phyloP scores from a whole-genome alignment of 2,888 invertebrate genomes.

The Drosophila prolongata region DNA sequence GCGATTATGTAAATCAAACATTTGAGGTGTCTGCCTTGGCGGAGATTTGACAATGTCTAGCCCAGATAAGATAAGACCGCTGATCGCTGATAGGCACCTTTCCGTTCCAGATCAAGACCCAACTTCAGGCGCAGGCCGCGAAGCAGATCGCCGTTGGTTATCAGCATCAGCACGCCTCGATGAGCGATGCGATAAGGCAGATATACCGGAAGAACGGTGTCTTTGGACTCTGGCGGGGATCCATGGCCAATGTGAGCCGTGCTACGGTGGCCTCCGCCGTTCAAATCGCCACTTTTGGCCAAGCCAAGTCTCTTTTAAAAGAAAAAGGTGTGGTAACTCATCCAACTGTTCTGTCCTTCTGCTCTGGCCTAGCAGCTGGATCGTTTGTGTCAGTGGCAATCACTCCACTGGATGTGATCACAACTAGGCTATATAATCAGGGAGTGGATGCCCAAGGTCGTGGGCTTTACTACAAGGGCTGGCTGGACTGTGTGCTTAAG shows the following conservation, averaged over 20 bases:
- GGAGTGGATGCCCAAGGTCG: slow-evolving; percentile 88
- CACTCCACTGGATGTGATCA: slow-evolving; percentile 95
- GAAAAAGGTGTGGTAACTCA: slow-evolving; percentile 76
- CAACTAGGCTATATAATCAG: slow-evolving; percentile 95
- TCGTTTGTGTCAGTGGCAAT: slow-evolving; percentile 91
- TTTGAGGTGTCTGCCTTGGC: slow-evolving; percentile 3
- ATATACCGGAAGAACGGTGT: slow-evolving; percentile 87
- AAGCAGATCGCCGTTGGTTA: slow-evolving; percentile 94
- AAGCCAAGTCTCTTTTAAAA: slow-evolving; percentile 87
- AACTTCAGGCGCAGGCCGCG: slow-evolving; percentile 85
- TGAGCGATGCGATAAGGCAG: slow-evolving; percentile 87
- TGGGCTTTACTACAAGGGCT: slow-evolving; percentile 89
- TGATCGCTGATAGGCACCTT: slow-evolving; percentile 17
- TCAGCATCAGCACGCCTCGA: slow-evolving; percentile 91
- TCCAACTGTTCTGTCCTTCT: slow-evolving; percentile 89
- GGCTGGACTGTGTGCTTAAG: slow-evolving; percentile 91
- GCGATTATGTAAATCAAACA: slow-evolving; percentile 58
- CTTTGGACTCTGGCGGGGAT: slow-evolving; percentile 92
- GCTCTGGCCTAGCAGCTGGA: slow-evolving; percentile 91
- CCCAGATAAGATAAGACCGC: slow-evolving; percentile 27
- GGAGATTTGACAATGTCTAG: slow-evolving; percentile 14
- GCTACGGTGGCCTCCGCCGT: slow-evolving; percentile 92
- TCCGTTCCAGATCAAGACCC: slow-evolving; percentile 82
- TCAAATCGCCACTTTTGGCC: slow-evolving; percentile 93
- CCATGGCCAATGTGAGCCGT: slow-evolving; percentile 89